Evolutionary conservation across 2,797 vertebrate species (phyloP), one percentile per base, ranked within the genome.

Genomic region (Aphelocoma californica): DNA sequence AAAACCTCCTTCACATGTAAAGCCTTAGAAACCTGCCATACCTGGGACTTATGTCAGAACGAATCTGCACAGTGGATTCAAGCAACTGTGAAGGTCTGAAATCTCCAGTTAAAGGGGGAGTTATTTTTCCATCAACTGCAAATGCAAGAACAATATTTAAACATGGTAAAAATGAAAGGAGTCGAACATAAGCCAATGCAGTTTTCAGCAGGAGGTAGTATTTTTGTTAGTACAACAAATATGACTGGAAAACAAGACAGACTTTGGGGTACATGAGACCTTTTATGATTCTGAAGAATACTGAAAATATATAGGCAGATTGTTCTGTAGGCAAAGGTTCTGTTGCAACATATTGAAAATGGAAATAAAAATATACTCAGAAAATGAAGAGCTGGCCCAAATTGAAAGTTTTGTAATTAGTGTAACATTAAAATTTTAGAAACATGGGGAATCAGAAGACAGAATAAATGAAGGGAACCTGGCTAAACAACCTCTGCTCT

Each of bases 11-110:
- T 26, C 16, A 5, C 6, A 26, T 1, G 2, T 15, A 81, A 61
- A 90, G 36, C 25, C 29, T 71, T 36, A 81, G 70, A 79, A 93
- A 92, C 12, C 15, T 88, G 44, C 19, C 18, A 2, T 94, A 98
- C 98, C 98, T 98, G 93, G 98, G 98, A 70, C 7, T 98, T 82
- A 98, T 50, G 48, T 98, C 98, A 77, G 97, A 95, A 29, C 94
- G 95, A 47, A 98, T 50, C 71, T 97, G 94, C 18, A 98, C 47
- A 17, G 98, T 96, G 60, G 98, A 97, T 78, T 98, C 98, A 85
- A 98, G 91, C 61, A 99, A 91, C 54, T 98, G 97, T 38, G 96
- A 84, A 56, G 97, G 25, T 62, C 80, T 96, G 92, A 98, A 97
- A 70, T 97, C 90, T 87, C 98, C 98, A 85, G 96, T 94, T 92